These are phyloP conservation scores for Salarias fasciatus DNA, from an alignment of 2,797 vertebrate species.

Conservation along the genomic window DNA sequence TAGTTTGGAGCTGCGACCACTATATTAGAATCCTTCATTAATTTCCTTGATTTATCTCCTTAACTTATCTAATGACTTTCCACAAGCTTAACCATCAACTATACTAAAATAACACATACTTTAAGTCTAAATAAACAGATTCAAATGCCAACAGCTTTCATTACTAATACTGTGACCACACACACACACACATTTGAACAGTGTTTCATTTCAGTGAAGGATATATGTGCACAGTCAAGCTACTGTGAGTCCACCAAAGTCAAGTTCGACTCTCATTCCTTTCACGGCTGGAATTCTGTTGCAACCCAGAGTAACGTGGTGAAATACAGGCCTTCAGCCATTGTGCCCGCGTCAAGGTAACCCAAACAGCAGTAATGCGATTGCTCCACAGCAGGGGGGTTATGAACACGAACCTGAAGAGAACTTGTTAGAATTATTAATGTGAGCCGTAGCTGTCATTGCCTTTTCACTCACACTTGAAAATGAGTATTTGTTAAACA, in stretches of 20 bases:
- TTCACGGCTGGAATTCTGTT: conserved; percentile 44
- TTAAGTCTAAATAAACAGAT: too few species aligned
- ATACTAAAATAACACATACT: too few species aligned
- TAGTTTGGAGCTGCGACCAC: too few species aligned
- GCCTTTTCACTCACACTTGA: not conserved
- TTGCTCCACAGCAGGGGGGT: conserved; percentile 3
- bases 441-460: not conserved
- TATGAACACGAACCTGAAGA: conserved; percentile 5
- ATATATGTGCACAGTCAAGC: conserved; percentile 6
- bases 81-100: too few species aligned
- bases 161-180: too few species aligned
- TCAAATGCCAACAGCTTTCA: too few species aligned
- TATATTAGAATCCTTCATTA: too few species aligned
- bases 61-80: too few species aligned
- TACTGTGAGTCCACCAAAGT: conserved; percentile 29
- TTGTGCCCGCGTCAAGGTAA: conserved; percentile 34
- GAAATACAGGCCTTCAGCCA: conserved; percentile 46
- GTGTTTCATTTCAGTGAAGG: conserved; percentile 36
- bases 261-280: conserved; percentile 37
- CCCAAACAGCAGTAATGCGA: not conserved
- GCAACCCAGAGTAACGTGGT: conserved; percentile 52
- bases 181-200: not conserved
- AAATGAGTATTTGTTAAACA: not conserved
- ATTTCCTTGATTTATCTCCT: too few species aligned
- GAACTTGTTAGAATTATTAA: not conserved